phyloP scores from a whole-genome alignment of 2,113 vertebrate species.

The Euleptes europaea region DNA sequence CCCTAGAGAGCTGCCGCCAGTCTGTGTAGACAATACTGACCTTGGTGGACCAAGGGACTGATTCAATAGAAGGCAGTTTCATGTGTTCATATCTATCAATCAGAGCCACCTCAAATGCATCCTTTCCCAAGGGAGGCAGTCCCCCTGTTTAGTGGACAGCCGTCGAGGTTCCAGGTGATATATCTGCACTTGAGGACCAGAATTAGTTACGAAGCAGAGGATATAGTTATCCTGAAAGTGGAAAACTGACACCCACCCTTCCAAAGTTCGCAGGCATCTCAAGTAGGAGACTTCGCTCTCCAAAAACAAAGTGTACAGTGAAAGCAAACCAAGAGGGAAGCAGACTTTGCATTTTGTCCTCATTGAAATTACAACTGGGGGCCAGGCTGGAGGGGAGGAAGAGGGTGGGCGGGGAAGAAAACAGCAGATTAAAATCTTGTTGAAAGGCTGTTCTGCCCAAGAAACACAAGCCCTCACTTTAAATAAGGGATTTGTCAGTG shows the following conservation, averaged over 20 bases:
- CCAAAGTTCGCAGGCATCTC: background rate
- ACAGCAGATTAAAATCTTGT: constrained; percentile 5
- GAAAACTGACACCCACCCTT: background rate
- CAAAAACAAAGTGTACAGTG: background rate
- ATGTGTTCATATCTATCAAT: too few species aligned
- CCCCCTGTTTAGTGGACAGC: too few species aligned
- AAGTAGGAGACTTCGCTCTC: background rate
- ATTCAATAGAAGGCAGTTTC: too few species aligned
- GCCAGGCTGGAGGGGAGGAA: background rate
- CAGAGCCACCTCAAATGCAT: too few species aligned
- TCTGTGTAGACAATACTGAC: too few species aligned
- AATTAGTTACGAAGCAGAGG: background rate
- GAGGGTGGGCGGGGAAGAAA: constrained; percentile 1
- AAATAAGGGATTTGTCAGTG: constrained; percentile 17
- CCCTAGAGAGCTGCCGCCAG: too few species aligned
- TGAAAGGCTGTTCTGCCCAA: constrained; percentile 1
- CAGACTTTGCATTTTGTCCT: background rate
- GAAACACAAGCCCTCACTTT: constrained; percentile 26
- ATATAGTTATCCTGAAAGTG: background rate
- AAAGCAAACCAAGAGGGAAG: background rate
- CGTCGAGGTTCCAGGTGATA: too few species aligned
- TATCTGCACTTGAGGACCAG: background rate
- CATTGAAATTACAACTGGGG: background rate
- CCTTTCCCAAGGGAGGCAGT: too few species aligned
- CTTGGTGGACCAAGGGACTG: too few species aligned